A percentile compares a stretch with the other conserved stretches of the same genome.
Conservation (phyloP, 2,888 invertebrate genomes). For the Leptothorax acervorum region DNA sequence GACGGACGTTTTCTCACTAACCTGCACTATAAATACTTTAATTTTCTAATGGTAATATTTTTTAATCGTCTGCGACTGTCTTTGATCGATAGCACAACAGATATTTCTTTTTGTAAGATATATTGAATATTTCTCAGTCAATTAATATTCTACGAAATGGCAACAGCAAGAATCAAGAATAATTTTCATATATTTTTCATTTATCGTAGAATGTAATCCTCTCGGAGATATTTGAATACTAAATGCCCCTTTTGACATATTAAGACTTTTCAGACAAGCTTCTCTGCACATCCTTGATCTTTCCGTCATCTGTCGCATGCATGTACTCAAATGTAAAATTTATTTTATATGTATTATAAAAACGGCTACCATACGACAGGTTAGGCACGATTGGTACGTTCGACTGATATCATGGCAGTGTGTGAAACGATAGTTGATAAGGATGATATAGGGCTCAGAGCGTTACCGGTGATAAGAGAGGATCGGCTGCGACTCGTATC, state of each 20-base stretch:
- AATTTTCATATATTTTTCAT: not conserved
- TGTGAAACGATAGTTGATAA: conserved; percentile 56
- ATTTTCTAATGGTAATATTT: not conserved
- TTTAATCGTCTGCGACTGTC: not conserved
- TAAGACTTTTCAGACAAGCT: not conserved
- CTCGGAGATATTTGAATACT: not conserved
- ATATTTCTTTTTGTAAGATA: not conserved
- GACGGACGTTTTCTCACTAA: not conserved
- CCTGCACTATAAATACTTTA: not conserved
- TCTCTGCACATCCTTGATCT: not conserved
- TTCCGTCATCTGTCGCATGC: not conserved
- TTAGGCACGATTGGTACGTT: conserved; percentile 61
- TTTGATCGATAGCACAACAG: not conserved
- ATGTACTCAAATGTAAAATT: conserved; percentile 31
- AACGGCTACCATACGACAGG: conserved; percentile 14
- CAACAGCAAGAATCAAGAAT: not conserved
- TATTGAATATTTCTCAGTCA: not conserved
- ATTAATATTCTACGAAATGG: not conserved
- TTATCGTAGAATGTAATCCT: not conserved
- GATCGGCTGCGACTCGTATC: conserved; percentile 47
- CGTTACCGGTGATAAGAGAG: conserved; percentile 55
- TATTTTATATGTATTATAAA: conserved; percentile 31
- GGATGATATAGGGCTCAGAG: conserved; percentile 52
- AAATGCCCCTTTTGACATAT: not conserved
- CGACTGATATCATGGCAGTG: conserved; percentile 54